Evolutionary conservation across 37 sponge, comb jelly and placozoan genomes (phyloP), one percentile per base, ranked within the genome.

Genomic region (Lycopodina hypogea): DNA sequence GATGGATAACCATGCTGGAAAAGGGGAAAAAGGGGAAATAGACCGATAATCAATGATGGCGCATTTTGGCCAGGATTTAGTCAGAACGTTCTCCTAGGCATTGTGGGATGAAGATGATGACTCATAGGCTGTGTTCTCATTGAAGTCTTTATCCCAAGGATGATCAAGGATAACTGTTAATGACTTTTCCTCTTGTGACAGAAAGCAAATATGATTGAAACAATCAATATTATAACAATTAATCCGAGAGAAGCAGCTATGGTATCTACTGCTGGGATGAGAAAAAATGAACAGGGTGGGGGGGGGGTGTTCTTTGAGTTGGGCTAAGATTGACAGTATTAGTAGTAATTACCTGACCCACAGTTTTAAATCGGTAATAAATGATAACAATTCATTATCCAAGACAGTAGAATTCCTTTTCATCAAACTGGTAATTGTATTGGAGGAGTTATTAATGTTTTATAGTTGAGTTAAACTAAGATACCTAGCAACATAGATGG

Each of bases 221-320:
- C 26, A 22, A 87, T 41, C 40, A 87, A 57, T 7, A 87, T 38
- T 3, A 81, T 11, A 15, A 87, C 88, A 33, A 81, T 63, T 32
- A 87, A 3, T 21, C 78, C 88, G 0, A 87, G 73, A 23, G 77
- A 68, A 12, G 73, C 88, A 34, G 88, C 88, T 45, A 82, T 71
- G 28, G 65, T 78, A 35, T 70, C 88, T 52, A 87, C 60, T 29
- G 70, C 30, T 29, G 83, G 76, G 1, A 87, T 62, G 45, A 61
- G 62, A 37, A 77, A 63, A 2, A 23, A 6, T 1, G 40, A 29
- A 0, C 24, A 38, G 2, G 23, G 3, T 23, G 33, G 1, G 9
- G 3, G 9, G 37, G 33, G 42, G 34, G 65, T 23, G 12, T 21
- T 6, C 17, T 69, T n/a, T n/a, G n/a, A n/a, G n/a, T n/a, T 40